Base-by-base conservation (phyloP, 2,113 vertebrate species). In the Seriola aureovittata region DNA sequence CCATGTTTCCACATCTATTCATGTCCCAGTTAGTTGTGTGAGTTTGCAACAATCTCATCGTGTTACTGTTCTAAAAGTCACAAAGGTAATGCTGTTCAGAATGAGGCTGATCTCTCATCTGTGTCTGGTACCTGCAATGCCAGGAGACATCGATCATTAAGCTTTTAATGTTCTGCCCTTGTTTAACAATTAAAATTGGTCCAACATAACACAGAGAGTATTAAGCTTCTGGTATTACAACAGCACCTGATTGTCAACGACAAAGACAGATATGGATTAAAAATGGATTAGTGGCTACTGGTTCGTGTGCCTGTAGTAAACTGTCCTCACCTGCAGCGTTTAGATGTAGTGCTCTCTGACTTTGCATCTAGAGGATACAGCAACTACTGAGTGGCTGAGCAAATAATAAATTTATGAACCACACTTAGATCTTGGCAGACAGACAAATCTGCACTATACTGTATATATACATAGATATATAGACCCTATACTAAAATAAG, bases 181-280 rank as follows among this genome's bases (percentile, higher is more conserved):
- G 66, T 78, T 71, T 67, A 81, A 84, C 52, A 82, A 80, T 81
- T 80, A 25, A 78, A 16, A 23, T 50, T 40, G 60, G 25, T 74
- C 48, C 54, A 55, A 25, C 5, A 44, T 66, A 66, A 75, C 36
- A 50, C 16, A 34, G 14, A 71, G 38, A 86, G 59, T 67, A 74
- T 71, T 71, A 76, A 71, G 75, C 78, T 64, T 78, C 54, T 80
- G 65, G 65, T 71, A 55, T 80, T 77, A 77, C 70, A 74, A 68
- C 36, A 81, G 57, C 59, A 76, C 65, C 79, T n/a, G 29, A 65
- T 65, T 65, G 66, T 80, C 82, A 80, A 63, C 62, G 32, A 73
- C 34, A 81, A 70, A 75, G 38, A 80, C 59, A 81, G 76, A 81
- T 75, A 80, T 75, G 46, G 59, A 80, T 78, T 86, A 66, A 72